These are phyloP conservation scores for Mythimna ferrago DNA, from an alignment of 2,888 invertebrate species.

Conservation along the genomic window DNA sequence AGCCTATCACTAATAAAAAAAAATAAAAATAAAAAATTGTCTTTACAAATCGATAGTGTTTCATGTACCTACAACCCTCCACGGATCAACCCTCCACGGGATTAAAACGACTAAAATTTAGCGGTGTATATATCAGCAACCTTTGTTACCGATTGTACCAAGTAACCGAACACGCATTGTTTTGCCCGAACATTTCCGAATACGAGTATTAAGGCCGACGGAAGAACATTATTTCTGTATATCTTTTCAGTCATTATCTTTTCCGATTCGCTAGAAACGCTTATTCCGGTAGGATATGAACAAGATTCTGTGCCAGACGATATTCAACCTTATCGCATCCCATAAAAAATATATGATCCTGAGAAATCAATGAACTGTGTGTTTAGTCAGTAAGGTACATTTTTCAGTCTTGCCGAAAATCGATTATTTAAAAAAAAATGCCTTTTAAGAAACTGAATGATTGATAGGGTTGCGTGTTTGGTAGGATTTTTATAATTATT, in stretches of 20 bases:
- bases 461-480: conserved; percentile 61
- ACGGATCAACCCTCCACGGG: too few relatives aligned
- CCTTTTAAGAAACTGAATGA: conserved; percentile 46
- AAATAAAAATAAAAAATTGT: too few relatives aligned
- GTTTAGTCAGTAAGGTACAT: conserved; percentile 19
- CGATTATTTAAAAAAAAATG: conserved; percentile 25
- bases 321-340: conserved; percentile 56
- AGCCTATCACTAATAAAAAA: too few relatives aligned
- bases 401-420: conserved; percentile 22
- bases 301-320: conserved; percentile 48
- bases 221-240: conserved; percentile 84
- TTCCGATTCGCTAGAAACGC: conserved; percentile 87
- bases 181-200: conserved; percentile 76
- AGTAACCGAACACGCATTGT: conserved; percentile 66
- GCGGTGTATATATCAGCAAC: not conserved
- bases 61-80: too few relatives aligned
- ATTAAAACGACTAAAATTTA: too few relatives aligned
- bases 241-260: conserved; percentile 85
- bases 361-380: conserved; percentile 21
- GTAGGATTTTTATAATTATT: conserved; percentile 32
- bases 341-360: not conserved
- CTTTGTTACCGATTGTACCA: conserved; percentile 29
- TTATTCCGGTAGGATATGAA: conserved; percentile 77
- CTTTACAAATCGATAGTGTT: too few relatives aligned
- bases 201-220: conserved; percentile 82